phyloP scores from a whole-genome alignment of 2,888 invertebrate genomes.

The Nysson spinosus region DNA sequence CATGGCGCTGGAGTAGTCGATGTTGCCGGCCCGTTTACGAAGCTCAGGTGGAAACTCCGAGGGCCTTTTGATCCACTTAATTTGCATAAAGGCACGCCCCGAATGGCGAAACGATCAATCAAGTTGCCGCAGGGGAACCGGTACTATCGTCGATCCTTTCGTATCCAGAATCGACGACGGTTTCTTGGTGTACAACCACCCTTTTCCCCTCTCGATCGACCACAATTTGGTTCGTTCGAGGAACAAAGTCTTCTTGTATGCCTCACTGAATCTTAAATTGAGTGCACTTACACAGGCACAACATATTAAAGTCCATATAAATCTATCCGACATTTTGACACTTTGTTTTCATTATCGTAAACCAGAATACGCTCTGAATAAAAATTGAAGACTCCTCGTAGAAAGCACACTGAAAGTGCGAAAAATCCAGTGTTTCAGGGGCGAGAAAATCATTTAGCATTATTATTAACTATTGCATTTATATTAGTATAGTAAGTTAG shows the following conservation, averaged over 20 bases:
- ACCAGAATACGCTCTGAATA: no score
- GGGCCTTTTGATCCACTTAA: constrained; percentile 55
- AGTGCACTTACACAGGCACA: constrained; percentile 21
- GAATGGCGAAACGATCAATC: constrained; percentile 54
- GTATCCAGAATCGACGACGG: neutral
- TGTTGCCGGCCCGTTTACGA: constrained; percentile 40
- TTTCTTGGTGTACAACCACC: constrained; percentile 1
- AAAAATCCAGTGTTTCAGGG: no score
- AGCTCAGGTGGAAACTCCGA: constrained; percentile 35
- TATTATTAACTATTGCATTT: no score
- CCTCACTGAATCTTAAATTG: constrained; percentile 32
- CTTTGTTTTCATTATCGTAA: neutral
- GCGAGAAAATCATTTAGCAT: no score
- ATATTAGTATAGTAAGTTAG: no score
- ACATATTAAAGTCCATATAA: constrained; percentile 4
- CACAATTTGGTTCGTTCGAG: constrained; percentile 12
- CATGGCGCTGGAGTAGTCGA: constrained; percentile 19
- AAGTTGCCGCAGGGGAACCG: constrained; percentile 35
- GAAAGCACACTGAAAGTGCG: no score
- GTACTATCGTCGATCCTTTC: neutral
- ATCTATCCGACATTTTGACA: neutral
- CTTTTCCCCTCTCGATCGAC: constrained; percentile 19
- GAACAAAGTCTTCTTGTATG: constrained; percentile 2
- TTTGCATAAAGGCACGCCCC: constrained; percentile 56
- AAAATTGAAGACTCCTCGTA: no score